Evolutionary conservation across 2,797 vertebrate genomes (phyloP), one percentile per base, ranked within the genome.

Genomic region (Enteromius viviparus): DNA sequence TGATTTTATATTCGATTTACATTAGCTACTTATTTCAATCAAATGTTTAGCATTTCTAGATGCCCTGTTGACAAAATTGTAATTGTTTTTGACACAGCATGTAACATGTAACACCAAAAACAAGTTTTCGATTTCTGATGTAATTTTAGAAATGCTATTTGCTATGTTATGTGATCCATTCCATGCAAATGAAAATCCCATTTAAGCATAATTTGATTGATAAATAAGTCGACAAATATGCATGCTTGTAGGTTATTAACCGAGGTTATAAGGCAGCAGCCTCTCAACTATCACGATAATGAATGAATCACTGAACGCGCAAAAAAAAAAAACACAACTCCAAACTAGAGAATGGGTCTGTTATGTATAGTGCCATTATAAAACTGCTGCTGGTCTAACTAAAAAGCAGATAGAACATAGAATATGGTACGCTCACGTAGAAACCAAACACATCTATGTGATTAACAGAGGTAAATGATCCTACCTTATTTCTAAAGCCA

Each of bases 401-500:
- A 45, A 51, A 34, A 68, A 15, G 17, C 34, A 58, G 42, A 51
- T 6, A 70, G 12, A n/a, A 32, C 55, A 69, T 42, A 26, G 5
- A 37, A 10, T 8, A 15, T 26, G 10, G 1, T 51, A 53, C 40
- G 6, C 29, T 55, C 19, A 19, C 70, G 34, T 0, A 32, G 37
- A 69, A 72, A 8, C 19, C 58, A 58, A 1, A 80, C 15, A 6
- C 23, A 32, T 8, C 15, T 49, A 29, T 9, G 42, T 26, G 3
- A 45, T 66, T 29, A 40, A 17, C 10, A 62, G 17, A 34, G 23
- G 29, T 68, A 53, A 69, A 62, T 10, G 6, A 70, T 69, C 72
- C 9, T 78, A 78, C 84, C 80, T 29, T 45, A 65, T 51, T 81
- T 15, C 32, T 76, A 76, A 76, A 72, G 58, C 7, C 42, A 11